These are phyloP conservation scores for Pheosia tremula DNA, from an alignment of 2,888 invertebrate species.

Conservation along the genomic window DNA sequence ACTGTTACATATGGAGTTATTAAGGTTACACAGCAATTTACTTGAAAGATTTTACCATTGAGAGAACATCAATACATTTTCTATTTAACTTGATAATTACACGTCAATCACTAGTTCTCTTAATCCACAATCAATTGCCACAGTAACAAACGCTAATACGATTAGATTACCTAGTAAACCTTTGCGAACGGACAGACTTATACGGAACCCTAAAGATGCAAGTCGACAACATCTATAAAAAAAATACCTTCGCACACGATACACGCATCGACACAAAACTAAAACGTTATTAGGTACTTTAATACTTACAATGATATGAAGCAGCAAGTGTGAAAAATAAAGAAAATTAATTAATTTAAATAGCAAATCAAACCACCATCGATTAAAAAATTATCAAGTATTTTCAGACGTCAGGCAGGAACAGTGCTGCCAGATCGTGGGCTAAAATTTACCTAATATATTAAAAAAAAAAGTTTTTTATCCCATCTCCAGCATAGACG, in stretches of 20 bases:
- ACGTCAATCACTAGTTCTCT: background rate
- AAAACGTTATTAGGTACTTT: background rate
- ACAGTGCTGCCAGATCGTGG: too few species aligned
- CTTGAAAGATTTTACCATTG: too few species aligned
- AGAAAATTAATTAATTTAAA: conserved; percentile 32
- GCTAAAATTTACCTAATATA: too few species aligned
- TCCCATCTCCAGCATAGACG: too few species aligned
- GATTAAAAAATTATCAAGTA: conserved; percentile 29
- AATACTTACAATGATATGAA: conserved; percentile 47
- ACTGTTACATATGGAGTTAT: background rate
- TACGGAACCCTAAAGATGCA: background rate
- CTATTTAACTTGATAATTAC: background rate
- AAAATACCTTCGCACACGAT: background rate
- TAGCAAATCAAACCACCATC: conserved; percentile 54
- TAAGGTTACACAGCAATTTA: background rate
- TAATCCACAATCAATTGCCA: background rate
- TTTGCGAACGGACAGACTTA: too few species aligned
- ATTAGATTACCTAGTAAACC: background rate
- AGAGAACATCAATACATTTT: too few species aligned
- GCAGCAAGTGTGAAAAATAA: conserved; percentile 36
- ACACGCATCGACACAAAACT: background rate
- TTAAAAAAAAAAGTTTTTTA: too few species aligned
- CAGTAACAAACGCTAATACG: background rate
- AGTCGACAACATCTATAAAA: background rate
- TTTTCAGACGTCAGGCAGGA: background rate